Percentiles rank a stretch among this genome's conserved stretches.
These are phyloP conservation scores for Aphelenchoides fujianensis DNA, from an alignment of 1,140 invertebrate species.

Conservation along the genomic window DNA sequence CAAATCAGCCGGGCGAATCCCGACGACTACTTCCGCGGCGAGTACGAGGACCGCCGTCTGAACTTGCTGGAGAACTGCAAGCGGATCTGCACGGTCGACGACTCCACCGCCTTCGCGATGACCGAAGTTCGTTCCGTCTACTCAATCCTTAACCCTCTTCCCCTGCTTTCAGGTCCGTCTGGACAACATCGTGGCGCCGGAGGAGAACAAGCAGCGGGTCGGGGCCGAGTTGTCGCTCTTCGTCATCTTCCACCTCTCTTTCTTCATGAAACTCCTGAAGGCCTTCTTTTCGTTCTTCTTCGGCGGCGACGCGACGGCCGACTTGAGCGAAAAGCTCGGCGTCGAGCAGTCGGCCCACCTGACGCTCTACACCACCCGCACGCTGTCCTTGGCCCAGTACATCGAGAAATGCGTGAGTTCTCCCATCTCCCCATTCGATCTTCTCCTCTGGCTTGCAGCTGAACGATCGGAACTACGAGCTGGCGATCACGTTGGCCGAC, in stretches of 20 bases:
- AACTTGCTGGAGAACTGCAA: slow-evolving; percentile 14
- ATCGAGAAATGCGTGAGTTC: slow-evolving; percentile 16
- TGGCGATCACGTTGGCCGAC: slow-evolving; percentile 15
- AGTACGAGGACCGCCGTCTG: background rate
- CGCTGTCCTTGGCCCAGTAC: slow-evolving; percentile 4
- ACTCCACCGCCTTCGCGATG: slow-evolving; percentile 6
- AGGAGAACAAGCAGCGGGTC: slow-evolving; percentile 15
- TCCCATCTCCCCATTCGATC: background rate
- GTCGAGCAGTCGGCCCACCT: slow-evolving; percentile 22
- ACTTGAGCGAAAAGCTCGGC: slow-evolving; percentile 16
- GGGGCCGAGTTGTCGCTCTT: slow-evolving; percentile 14
- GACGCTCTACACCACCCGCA: background rate
- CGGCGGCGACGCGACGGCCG: background rate
- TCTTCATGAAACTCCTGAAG: slow-evolving; percentile 7
- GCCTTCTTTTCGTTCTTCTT: slow-evolving; percentile 18
- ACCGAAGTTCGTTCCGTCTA: slow-evolving; percentile 1
- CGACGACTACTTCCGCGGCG: slow-evolving; percentile 5
- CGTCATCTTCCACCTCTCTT: slow-evolving; percentile 8
- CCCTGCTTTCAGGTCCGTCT: background rate
- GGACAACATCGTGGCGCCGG: background rate
- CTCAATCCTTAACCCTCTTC: background rate
- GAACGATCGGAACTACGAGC: background rate
- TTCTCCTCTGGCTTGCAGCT: slow-evolving; percentile 7
- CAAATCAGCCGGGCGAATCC: slow-evolving; percentile 4
- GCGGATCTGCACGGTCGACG: slow-evolving; percentile 3